phyloP scores from a whole-genome alignment of 2,888 invertebrate genomes.

The Dexiosoma caninum region DNA sequence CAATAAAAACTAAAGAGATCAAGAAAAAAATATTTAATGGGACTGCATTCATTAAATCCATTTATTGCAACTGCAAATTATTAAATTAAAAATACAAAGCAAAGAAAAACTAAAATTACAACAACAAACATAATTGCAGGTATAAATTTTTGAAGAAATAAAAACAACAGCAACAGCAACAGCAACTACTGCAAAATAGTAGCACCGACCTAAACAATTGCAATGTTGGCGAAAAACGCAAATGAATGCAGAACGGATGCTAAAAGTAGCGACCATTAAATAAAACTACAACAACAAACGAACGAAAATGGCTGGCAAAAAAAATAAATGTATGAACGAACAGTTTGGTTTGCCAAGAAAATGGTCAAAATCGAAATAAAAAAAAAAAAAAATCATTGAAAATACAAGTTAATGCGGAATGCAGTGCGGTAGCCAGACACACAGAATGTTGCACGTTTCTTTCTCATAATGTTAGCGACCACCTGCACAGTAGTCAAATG shows the following conservation, averaged over 20 bases:
- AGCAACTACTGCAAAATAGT: conserved; percentile 42
- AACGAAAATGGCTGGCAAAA: conserved; percentile 50
- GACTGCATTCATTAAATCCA: conserved; percentile 76
- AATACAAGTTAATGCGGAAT: conserved; percentile 22
- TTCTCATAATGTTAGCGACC: background rate
- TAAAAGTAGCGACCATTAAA: conserved; percentile 63
- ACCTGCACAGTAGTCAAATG: conserved; percentile 49
- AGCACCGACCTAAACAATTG: conserved; percentile 42
- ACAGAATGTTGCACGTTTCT: conserved; percentile 33
- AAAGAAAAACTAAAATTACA: conserved; percentile 64
- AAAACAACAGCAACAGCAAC: conserved; percentile 45
- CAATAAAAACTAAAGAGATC: conserved; percentile 14
- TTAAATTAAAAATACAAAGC: conserved; percentile 69
- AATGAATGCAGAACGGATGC: conserved; percentile 62
- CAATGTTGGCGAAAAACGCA: conserved; percentile 52
- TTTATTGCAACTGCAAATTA: conserved; percentile 75
- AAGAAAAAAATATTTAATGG: conserved; percentile 69
- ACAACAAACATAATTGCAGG: conserved; percentile 72
- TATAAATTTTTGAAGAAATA: conserved; percentile 57
- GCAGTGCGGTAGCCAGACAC: conserved; percentile 30
- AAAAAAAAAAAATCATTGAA: conserved; percentile 4
- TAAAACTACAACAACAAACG: conserved; percentile 17
- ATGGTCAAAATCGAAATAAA: conserved; percentile 47
- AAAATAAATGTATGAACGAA: conserved; percentile 6
- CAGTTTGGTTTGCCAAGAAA: conserved; percentile 16